Conservation (phyloP, 2,113 vertebrate species). For the Xiphias gladius region DNA sequence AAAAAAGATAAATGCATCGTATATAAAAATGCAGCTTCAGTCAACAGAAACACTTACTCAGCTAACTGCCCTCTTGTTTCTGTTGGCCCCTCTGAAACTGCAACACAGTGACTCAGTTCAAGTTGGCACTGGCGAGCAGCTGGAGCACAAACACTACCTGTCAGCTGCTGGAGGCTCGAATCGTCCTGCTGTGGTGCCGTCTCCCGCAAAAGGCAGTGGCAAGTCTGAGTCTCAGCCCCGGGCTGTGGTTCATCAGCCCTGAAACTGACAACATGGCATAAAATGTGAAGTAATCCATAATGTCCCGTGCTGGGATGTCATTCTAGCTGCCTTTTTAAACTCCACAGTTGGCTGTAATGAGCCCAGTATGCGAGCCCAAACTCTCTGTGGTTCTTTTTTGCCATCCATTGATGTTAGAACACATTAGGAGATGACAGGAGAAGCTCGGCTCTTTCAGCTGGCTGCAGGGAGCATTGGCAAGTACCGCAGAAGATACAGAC, state of each 20-base stretch:
- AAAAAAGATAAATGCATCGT: slow-evolving; percentile 22
- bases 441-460: slow-evolving; percentile 19
- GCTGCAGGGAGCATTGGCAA: slow-evolving; percentile 23
- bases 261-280: slow-evolving; percentile 10
- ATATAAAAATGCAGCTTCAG: slow-evolving; percentile 27
- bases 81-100: slow-evolving; percentile 43
- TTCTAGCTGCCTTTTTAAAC: slow-evolving; percentile 19
- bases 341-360: slow-evolving; percentile 6
- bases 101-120: slow-evolving; percentile 63
- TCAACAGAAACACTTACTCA: slow-evolving; percentile 52
- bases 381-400: slow-evolving; percentile 28
- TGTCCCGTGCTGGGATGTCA: neutral
- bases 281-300: slow-evolving; percentile 19
- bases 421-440: slow-evolving; percentile 31
- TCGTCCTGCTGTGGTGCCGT: slow-evolving; percentile 43
- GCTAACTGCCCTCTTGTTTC: slow-evolving; percentile 55
- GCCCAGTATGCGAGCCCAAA: slow-evolving; percentile 29
- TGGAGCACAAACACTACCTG: slow-evolving; percentile 73
- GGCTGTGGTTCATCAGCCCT: slow-evolving; percentile 7
- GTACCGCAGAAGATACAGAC: slow-evolving; percentile 31
- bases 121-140: slow-evolving; percentile 59
- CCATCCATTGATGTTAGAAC: slow-evolving; percentile 41
- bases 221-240: neutral
- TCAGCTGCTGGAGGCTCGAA: slow-evolving; percentile 62
- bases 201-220: slow-evolving; percentile 36